Evolutionary conservation across 2,797 vertebrate genomes (phyloP).

Genomic region (Myotis pilosus): DNA sequence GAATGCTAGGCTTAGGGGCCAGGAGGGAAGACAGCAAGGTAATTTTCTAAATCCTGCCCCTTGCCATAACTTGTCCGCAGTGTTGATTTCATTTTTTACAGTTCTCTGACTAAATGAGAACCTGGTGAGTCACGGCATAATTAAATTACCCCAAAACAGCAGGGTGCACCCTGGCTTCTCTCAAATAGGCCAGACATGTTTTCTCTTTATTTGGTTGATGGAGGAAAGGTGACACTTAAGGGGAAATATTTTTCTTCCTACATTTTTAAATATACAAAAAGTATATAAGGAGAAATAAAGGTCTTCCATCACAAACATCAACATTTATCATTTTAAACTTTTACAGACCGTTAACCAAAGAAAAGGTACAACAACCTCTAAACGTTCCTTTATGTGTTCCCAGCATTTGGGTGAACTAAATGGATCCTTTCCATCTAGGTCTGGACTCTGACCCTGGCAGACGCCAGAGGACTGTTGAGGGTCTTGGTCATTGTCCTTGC

Average conservation of each 20-base stretch:
- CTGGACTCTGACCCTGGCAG: slow-evolving; percentile 15
- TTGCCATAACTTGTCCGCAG: slow-evolving; percentile 9
- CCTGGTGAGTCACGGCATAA: slow-evolving; percentile 45
- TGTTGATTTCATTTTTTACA: slow-evolving; percentile 54
- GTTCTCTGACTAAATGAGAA: slow-evolving; percentile 43
- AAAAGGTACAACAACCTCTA: not conserved
- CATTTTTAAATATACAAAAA: not conserved
- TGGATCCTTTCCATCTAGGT: not conserved
- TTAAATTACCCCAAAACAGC: slow-evolving; percentile 45
- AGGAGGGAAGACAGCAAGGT: not conserved
- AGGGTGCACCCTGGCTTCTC: not conserved
- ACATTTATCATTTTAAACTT: slow-evolving; percentile 12
- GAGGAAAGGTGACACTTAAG: not conserved
- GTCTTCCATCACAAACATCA: not conserved
- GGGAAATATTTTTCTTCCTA: not conserved
- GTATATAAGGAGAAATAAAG: not conserved
- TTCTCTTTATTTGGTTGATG: not conserved
- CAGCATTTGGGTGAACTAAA: slow-evolving; percentile 21
- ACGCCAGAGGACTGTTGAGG: not conserved
- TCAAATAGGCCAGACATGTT: not conserved
- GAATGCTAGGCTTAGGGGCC: not conserved
- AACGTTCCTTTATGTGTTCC: not conserved
- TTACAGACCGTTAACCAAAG: not conserved
- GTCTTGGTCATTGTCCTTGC: not conserved
- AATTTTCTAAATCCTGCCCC: slow-evolving; percentile 31